Evolutionary conservation across 1,140 invertebrate species (phyloP), one percentile per base, ranked within the genome.

Genomic region (Zaprionus taronus): DNA sequence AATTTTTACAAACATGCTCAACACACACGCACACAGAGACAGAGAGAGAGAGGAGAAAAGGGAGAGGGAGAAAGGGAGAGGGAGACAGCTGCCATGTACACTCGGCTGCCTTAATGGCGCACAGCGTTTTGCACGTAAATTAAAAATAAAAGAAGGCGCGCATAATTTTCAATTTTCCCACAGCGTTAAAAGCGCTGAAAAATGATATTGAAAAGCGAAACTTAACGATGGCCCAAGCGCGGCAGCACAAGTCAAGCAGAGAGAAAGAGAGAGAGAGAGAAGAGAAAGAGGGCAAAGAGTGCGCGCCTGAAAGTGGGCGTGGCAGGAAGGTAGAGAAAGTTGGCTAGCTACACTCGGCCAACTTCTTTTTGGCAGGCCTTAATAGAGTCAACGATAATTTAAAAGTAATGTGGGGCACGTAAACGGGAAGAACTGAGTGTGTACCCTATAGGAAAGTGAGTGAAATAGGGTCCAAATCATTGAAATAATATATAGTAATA

Each of bases 81-180:
- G 20, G 20, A 22, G 47, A 22, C 6, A 17, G 41, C 6, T 47
- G 41, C 41, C 60, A 60, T 36, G 44, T 56, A 61, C 36, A 71
- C 38, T 7, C 68, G 17, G 38, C 17, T 63, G 57, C 60, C 68
- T 53, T 58, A 72, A 72, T 71, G 72, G 68, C 58, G 60, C 51
- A 68, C 44, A 79, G 53, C 69, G 34, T 67, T 77, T 65, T 73
- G 69, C 75, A 60, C 69, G 69, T 80, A 80, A 80, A 80, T 77
- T 80, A 80, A 80, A 80, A 77, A 73, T 61, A 77, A 78, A 78
- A 77, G 58, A 55, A 57, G 51, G 61, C 61, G 69, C 70, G 75
- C 78, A 80, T 77, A 77, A 77, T 80, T 80, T 80, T 77, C 75
- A 77, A 80, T 80, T 80, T 80, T 71, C 68, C 53, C 62, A 53